Base-by-base conservation (phyloP, 2,888 invertebrate species). In the Caenorhabditis sp. region DNA sequence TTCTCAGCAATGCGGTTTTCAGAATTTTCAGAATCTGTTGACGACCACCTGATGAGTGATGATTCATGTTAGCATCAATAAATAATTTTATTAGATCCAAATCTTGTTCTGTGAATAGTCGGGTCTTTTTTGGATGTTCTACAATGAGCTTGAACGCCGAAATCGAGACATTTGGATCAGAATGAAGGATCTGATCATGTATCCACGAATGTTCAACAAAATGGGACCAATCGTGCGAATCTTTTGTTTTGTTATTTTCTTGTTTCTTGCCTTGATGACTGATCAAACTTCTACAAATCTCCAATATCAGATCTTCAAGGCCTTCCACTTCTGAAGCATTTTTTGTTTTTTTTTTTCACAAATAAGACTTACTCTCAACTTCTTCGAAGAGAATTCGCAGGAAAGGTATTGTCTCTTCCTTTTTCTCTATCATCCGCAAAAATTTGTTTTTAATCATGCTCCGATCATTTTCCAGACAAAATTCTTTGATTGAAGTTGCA, bases 1-100 rank as follows among this genome's bases (percentile, higher is more conserved):
- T 20, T 26, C 72, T 53, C 63, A 59, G 20, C 63, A 53, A 66
- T 78, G 68, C 67, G 78, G 56, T 81, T 81, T 58, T 66, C 75
- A 20, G 81, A 78, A 58, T 80, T 78, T 58, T 70, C 78, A 17
- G 70, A 71, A 31, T 80, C 77, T 31, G 61, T 80, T 79, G 78
- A 17, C 80, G 63, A 1, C 60, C 58, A 10, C 76, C 65, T 21
- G 82, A 73, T 2, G 52, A n/a, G 56, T 82, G 82, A 59, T 77
- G 59, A 10, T 74, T 56, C 72, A 78, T 76, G 21, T 74, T 79
- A 3, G 75, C 67, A 26, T 70, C 70, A 1, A 82, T 26, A 57
- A 75, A 82, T 0, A 67, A 36, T 31, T 67, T 72, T 63, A 77
- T 73, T 31, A 73, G 63, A 10, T 63, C 65, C 1, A 76, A 57